Base-by-base conservation (phyloP, 2,888 invertebrate genomes). In the Pristionchus maxplancki region DNA sequence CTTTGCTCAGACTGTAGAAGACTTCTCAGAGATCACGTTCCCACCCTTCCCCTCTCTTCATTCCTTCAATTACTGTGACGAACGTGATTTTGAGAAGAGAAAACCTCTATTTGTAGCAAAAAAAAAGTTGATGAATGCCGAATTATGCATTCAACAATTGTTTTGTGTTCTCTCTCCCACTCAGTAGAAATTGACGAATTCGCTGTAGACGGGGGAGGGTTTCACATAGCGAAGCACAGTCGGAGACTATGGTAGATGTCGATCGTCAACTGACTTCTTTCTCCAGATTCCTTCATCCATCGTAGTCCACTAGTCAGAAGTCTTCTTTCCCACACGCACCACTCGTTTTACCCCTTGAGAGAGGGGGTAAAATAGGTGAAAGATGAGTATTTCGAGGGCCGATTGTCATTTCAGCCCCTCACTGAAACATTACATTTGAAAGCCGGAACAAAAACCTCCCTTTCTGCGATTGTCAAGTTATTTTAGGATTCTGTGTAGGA, bases 281-380 rank as follows among this genome's bases (percentile, higher is more conserved):
- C n/a, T 58, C 24, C 58, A n/a, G 58, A 58, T 6, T 67, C 31
- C 31, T 31, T 67, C 64, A 67, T 67, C 34, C 64, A 67, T 67
- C 64, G 64, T 67, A 67, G 64, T 67, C 64, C 34, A 58, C 15
- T 67, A 67, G 64, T 67, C 64, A 67, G 62, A 62, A 62, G 64
- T 28, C 44, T 44, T 44, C 31, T 31, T 62, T 67, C 64, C 34
- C 64, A 67, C 64, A 34, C 34, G 64, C 34, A 67, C 64, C 64
- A 67, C 64, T 67, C 64, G 31, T 67, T 58, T 67, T 34, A 28
- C 64, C 64, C 58, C 31, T 67, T 31, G 64, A 67, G 31, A 67
- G 64, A 67, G 64, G 34, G 48, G 64, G 64, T 67, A 67, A 67
- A 67, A 67, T 67, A 67, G 64, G 64, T 67, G 64, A 67, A 67